Percentiles rank a stretch among this genome's conserved stretches.
Conservation (phyloP, 2,113 vertebrate species). For the Prolemur simus region DNA sequence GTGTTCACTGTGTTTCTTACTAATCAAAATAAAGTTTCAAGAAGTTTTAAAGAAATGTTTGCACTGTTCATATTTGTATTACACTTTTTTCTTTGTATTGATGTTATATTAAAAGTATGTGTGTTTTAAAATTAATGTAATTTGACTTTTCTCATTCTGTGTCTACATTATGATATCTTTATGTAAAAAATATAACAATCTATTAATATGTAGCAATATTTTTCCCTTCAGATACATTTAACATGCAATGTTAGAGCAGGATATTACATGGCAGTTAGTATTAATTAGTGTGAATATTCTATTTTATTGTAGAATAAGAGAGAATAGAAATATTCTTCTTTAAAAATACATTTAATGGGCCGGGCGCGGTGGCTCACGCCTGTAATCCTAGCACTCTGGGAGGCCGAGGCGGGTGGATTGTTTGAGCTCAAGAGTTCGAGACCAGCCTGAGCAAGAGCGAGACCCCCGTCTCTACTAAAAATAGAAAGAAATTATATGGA, state of each 20-base stretch:
- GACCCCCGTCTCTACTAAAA: no score
- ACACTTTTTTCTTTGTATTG: conserved; percentile 4
- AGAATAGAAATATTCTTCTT: conserved; percentile 18
- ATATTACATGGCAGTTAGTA: neutral
- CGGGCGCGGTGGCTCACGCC: no score
- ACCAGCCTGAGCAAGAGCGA: no score
- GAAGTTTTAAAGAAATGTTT: neutral
- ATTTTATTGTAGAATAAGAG: conserved; percentile 6
- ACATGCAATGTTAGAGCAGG: neutral
- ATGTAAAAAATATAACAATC: neutral
- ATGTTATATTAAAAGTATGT: neutral
- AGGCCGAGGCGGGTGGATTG: no score
- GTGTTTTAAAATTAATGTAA: neutral
- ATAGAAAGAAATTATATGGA: no score
- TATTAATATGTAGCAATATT: neutral
- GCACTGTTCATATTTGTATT: neutral
- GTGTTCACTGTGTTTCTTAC: neutral
- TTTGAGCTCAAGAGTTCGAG: no score
- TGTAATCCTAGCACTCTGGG: no score
- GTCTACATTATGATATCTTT: neutral
- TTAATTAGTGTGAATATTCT: neutral
- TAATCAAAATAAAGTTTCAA: conserved; percentile 33
- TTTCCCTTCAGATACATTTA: conserved; percentile 3
- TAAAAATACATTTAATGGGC: neutral
- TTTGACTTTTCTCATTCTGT: conserved; percentile 1